Percentiles rank a stretch among this genome's conserved stretches.
These are phyloP conservation scores for Cinara cedri DNA, from an alignment of 2,888 invertebrate species.

Conservation along the genomic window DNA sequence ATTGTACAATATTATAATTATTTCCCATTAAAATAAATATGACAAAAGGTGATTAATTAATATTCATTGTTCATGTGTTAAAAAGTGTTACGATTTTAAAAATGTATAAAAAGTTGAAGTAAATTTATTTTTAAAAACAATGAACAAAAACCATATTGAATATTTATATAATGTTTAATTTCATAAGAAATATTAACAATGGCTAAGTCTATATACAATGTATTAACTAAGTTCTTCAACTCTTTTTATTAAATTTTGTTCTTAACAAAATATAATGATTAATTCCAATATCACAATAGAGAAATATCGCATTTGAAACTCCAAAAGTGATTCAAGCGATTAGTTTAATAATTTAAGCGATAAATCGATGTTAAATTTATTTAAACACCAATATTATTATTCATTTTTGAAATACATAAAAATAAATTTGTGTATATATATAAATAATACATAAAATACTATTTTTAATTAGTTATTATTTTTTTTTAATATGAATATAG, in stretches of 20 bases:
- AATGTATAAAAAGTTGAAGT: slow-evolving; percentile 21
- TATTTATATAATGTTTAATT: slow-evolving; percentile 44
- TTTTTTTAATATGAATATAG: slow-evolving; percentile 21
- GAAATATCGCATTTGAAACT: slow-evolving; percentile 42
- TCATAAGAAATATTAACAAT: slow-evolving; percentile 49
- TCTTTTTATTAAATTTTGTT: slow-evolving; percentile 46
- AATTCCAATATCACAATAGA: slow-evolving; percentile 55
- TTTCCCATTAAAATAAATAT: neutral
- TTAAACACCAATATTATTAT: slow-evolving; percentile 36
- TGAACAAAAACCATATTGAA: slow-evolving; percentile 38
- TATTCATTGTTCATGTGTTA: neutral
- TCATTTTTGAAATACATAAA: too few species aligned
- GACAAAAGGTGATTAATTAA: neutral
- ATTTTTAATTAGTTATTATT: slow-evolving; percentile 38
- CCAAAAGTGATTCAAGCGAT: slow-evolving; percentile 44
- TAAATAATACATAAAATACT: slow-evolving; percentile 41
- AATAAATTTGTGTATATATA: slow-evolving; percentile 19
- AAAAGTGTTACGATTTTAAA: neutral
- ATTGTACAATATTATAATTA: neutral
- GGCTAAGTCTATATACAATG: slow-evolving; percentile 46
- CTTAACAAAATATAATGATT: slow-evolving; percentile 49
- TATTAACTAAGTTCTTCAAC: slow-evolving; percentile 37
- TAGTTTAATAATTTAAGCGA: slow-evolving; percentile 50
- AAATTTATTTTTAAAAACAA: slow-evolving; percentile 26
- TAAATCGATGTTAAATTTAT: slow-evolving; percentile 43